Evolutionary conservation across 2,113 vertebrate species (phyloP).

Genomic region (Vimba vimba): DNA sequence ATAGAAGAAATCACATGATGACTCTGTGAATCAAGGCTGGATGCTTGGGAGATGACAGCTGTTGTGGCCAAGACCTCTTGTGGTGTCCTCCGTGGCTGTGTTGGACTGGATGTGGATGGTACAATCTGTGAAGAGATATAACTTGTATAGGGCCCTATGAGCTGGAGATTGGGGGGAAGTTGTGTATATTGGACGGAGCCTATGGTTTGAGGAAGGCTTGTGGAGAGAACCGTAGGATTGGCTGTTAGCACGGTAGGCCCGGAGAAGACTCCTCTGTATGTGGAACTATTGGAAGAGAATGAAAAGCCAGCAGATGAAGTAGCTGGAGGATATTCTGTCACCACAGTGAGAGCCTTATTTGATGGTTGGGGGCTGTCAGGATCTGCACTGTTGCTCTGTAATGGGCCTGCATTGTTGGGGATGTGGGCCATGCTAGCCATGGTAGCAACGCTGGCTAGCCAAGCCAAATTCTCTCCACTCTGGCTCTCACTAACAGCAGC

Average conservation of each 20-base stretch:
- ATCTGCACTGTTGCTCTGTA: constrained; percentile 71
- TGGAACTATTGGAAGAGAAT: constrained; percentile 58
- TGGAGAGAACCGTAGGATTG: constrained; percentile 86
- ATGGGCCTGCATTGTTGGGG: constrained; percentile 62
- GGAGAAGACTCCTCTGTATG: constrained; percentile 67
- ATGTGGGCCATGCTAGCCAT: constrained; percentile 77
- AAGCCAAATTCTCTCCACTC: constrained; percentile 87
- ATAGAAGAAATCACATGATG: constrained; percentile 84
- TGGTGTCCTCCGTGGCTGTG: constrained; percentile 80
- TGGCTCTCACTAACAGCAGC: constrained; percentile 78
- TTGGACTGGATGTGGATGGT: constrained; percentile 80
- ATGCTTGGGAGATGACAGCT: constrained; percentile 84
- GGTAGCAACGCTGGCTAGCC: constrained; percentile 85
- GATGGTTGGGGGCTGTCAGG: constrained; percentile 80
- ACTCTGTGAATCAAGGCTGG: constrained; percentile 74
- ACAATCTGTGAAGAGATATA: constrained; percentile 96
- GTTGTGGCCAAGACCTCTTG: constrained; percentile 92
- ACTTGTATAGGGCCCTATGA: constrained; percentile 92
- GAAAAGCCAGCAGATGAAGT: constrained; percentile 63
- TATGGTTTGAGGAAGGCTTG: constrained; percentile 84
- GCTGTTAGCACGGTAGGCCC: constrained; percentile 85
- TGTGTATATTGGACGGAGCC: constrained; percentile 90
- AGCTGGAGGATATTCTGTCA: constrained; percentile 76
- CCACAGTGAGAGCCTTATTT: constrained; percentile 80
- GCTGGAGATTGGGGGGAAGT: constrained; percentile 93